A percentile compares a stretch with the other conserved stretches of the same genome.
Evolutionary conservation across 2,797 vertebrate species (phyloP).

Genomic region (Salmo trutta): DNA sequence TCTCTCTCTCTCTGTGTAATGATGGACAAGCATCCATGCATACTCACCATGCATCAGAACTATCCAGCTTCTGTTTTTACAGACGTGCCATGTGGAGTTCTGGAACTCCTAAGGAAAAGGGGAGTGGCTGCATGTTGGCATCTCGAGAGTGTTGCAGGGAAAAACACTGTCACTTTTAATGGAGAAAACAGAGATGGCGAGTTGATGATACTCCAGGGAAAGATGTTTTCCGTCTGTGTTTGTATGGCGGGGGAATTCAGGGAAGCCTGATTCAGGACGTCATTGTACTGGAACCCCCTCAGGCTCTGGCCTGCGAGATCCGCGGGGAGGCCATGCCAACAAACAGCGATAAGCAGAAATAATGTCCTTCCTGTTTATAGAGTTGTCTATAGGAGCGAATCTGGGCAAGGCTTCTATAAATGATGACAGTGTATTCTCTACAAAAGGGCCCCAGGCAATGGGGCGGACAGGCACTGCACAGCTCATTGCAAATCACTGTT

Average conservation of each 20-base stretch:
- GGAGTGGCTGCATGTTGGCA: constrained; percentile 31
- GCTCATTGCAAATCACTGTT: constrained; percentile 34
- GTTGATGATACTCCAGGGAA: constrained; percentile 29
- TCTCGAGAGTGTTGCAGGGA: constrained; percentile 40
- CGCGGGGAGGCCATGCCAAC: neutral
- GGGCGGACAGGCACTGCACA: constrained; percentile 30
- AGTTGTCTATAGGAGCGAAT: neutral
- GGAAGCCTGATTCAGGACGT: neutral
- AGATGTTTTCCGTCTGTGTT: constrained; percentile 9
- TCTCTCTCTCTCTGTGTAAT: neutral
- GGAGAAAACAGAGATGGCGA: constrained; percentile 46
- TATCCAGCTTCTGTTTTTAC: neutral
- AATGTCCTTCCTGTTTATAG: constrained; percentile 7
- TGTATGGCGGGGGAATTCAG: constrained; percentile 2
- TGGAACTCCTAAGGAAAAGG: constrained; percentile 27
- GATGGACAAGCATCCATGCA: neutral
- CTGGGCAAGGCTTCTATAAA: neutral
- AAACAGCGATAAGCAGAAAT: neutral
- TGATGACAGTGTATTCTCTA: constrained; percentile 27
- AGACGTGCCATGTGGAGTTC: neutral
- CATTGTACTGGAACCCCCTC: constrained; percentile 8
- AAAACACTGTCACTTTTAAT: constrained; percentile 41
- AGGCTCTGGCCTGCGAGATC: neutral
- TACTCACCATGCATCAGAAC: neutral
- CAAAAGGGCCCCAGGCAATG: constrained; percentile 34